Percentiles rank a stretch among this genome's conserved stretches.
These are phyloP conservation scores for Parapristionchus giblindavisi DNA, from an alignment of 2,888 invertebrate species.

Conservation along the genomic window DNA sequence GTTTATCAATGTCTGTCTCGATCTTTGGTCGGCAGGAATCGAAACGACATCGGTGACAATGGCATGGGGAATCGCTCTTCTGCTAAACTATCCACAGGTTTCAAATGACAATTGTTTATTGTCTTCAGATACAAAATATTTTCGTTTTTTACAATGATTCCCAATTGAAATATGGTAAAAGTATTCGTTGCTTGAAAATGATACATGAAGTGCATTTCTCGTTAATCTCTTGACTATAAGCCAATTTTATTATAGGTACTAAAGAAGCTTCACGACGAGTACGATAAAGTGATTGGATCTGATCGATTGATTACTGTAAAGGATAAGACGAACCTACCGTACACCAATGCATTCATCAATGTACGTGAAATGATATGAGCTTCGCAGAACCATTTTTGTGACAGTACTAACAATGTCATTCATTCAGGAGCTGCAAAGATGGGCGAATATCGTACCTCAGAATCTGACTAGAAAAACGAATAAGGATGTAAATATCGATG, in stretches of 20 bases:
- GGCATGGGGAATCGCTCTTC: slow-evolving; percentile 49
- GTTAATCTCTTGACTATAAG: neutral
- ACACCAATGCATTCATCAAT: slow-evolving; percentile 47
- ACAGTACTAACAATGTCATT: neutral
- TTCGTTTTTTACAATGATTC: neutral
- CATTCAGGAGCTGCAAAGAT: slow-evolving; percentile 47
- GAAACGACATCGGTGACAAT: slow-evolving; percentile 54
- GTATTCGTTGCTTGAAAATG: too few relatives aligned
- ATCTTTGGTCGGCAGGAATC: slow-evolving; percentile 56
- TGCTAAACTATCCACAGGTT: slow-evolving; percentile 43
- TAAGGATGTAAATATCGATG: slow-evolving; percentile 13
- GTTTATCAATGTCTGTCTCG: slow-evolving; percentile 41
- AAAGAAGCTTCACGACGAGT: slow-evolving; percentile 46
- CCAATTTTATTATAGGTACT: slow-evolving; percentile 35
- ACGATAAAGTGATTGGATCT: slow-evolving; percentile 43
- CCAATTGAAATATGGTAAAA: neutral
- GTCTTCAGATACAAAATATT: neutral
- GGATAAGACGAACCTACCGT: slow-evolving; percentile 44
- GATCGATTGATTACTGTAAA: slow-evolving; percentile 44
- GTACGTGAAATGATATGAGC: slow-evolving; percentile 29
- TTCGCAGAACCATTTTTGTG: neutral
- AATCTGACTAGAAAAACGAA: slow-evolving; percentile 41
- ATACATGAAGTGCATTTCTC: neutral
- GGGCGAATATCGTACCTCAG: slow-evolving; percentile 48
- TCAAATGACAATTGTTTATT: neutral